phyloP scores from a whole-genome alignment of 2,888 invertebrate species.

The Pemphredon lugubris region DNA sequence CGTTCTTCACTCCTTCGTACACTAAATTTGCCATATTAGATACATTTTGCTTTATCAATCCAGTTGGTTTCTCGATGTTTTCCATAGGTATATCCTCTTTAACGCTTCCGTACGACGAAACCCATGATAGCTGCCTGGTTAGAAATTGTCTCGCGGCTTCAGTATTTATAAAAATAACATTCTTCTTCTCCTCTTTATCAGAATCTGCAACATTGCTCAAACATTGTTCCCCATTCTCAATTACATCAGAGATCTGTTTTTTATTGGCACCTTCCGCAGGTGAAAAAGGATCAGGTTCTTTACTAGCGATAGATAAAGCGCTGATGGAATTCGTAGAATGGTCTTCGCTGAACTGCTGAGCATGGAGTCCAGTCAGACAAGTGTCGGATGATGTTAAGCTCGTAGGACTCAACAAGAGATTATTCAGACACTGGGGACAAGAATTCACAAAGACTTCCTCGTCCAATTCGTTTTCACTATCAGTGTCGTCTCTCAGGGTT shows the following conservation, averaged over 20 bases:
- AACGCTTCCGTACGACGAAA: constrained; percentile 83
- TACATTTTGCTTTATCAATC: constrained; percentile 88
- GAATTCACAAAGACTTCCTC: constrained; percentile 86
- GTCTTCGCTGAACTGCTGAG: constrained; percentile 84
- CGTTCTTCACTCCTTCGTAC: constrained; percentile 89
- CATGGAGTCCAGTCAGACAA: constrained; percentile 85
- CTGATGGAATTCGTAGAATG: constrained; percentile 84
- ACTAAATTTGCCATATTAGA: constrained; percentile 88
- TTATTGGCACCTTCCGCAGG: constrained; percentile 41
- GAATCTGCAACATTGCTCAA: constrained; percentile 53
- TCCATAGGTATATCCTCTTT: constrained; percentile 87
- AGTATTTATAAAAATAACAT: constrained; percentile 89
- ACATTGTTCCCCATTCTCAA: constrained; percentile 58
- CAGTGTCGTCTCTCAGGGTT: constrained; percentile 79
- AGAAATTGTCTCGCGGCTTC: constrained; percentile 90
- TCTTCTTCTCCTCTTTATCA: constrained; percentile 81
- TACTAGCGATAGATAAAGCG: constrained; percentile 79
- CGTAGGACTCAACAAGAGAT: constrained; percentile 69
- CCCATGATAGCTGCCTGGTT: constrained; percentile 88
- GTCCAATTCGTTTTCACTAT: constrained; percentile 84
- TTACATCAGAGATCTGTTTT: constrained; percentile 32
- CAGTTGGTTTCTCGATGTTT: constrained; percentile 86
- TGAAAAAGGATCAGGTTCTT: constrained; percentile 77
- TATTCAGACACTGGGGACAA: constrained; percentile 84
- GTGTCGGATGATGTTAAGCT: constrained; percentile 85